Percentiles rank a stretch among this genome's conserved stretches.
These are phyloP conservation scores for Neogobius melanostomus DNA, from an alignment of 2,113 vertebrate species.

Conservation along the genomic window DNA sequence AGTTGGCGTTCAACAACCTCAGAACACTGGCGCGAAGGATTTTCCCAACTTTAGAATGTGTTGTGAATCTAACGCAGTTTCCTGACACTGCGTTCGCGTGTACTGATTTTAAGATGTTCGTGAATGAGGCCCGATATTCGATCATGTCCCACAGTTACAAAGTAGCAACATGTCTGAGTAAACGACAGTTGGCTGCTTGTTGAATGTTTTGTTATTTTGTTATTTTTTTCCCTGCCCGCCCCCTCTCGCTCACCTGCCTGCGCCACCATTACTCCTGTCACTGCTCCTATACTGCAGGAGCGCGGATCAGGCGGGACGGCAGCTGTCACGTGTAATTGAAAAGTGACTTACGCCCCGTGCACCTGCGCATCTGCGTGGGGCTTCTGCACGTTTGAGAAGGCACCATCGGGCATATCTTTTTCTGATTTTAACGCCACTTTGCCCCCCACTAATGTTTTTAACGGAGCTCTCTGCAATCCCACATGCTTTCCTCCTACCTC, in stretches of 20 bases:
- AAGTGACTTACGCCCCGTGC: conserved; percentile 70
- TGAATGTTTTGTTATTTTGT: neutral
- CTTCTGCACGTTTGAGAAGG: conserved; percentile 34
- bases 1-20: too few species aligned
- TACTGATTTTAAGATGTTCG: too few species aligned
- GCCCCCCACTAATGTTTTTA: conserved; percentile 21
- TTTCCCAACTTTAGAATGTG: too few species aligned
- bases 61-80: too few species aligned
- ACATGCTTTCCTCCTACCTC: conserved; percentile 17
- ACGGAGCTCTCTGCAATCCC: conserved; percentile 10
- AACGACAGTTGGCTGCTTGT: neutral
- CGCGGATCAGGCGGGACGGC: conserved; percentile 71
- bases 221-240: conserved; percentile 11
- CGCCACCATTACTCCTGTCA: conserved; percentile 69
- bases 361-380: conserved; percentile 5
- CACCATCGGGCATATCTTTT: conserved; percentile 61
- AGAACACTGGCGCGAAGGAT: too few species aligned
- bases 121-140: too few species aligned
- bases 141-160: neutral
- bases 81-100: too few species aligned
- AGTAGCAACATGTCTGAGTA: neutral
- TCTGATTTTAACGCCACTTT: conserved; percentile 61
- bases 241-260: conserved; percentile 59
- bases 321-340: conserved; percentile 77
- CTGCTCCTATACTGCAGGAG: conserved; percentile 54